A percentile compares a stretch with the other conserved stretches of the same genome.
Conservation (phyloP, 1,140 invertebrate species). For the Anadara kagoshimensis region DNA sequence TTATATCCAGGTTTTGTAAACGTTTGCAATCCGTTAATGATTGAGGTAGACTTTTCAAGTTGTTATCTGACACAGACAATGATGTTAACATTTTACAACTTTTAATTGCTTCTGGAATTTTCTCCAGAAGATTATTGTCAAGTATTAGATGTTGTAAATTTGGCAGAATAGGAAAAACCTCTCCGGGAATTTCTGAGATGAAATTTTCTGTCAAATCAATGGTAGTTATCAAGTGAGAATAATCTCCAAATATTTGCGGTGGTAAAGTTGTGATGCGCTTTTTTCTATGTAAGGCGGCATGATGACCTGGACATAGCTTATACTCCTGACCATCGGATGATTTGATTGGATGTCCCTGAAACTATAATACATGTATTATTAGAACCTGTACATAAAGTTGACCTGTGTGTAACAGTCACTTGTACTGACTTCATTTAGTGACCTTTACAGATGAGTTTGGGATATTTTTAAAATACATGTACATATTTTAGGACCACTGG, state of each 20-base stretch:
- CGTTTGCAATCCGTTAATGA: constrained; percentile 41
- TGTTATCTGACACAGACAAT: constrained; percentile 49
- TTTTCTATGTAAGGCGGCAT: constrained; percentile 42
- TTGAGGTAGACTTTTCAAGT: constrained; percentile 49
- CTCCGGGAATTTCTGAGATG: constrained; percentile 44
- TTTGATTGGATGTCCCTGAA: too few species aligned
- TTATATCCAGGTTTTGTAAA: constrained; percentile 50
- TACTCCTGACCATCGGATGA: too few species aligned
- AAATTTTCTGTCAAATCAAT: constrained; percentile 45
- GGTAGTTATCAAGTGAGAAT: constrained; percentile 52
- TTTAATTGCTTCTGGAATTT: constrained; percentile 51
- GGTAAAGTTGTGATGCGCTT: constrained; percentile 29
- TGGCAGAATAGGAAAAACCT: constrained; percentile 49
- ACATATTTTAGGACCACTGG: too few species aligned
- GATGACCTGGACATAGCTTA: constrained; percentile 50
- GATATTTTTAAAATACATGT: too few species aligned
- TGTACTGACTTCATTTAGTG: too few species aligned
- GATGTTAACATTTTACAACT: constrained; percentile 49
- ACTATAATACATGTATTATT: too few species aligned
- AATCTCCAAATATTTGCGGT: constrained; percentile 14
- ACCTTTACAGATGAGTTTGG: too few species aligned
- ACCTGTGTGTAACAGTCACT: too few species aligned
- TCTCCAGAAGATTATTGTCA: constrained; percentile 45
- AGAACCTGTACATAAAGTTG: too few species aligned
- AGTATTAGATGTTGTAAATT: constrained; percentile 50